These are phyloP conservation scores for Tetramorium parvispinum DNA, from an alignment of 1,140 invertebrate genomes.

Conservation along the genomic window DNA sequence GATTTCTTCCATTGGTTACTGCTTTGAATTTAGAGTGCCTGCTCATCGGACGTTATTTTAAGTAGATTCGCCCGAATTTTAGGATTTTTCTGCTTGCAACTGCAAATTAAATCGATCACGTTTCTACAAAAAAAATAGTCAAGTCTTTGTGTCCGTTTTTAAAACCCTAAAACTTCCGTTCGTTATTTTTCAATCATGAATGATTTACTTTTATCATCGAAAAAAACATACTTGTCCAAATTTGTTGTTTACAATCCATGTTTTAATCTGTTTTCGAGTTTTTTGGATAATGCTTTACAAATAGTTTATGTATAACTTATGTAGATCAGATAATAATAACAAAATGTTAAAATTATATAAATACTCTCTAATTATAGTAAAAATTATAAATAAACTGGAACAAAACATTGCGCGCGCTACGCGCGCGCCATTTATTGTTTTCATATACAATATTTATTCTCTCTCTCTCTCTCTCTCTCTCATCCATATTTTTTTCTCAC, in stretches of 20 bases:
- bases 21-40: conserved; percentile 58
- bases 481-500: too few relatives aligned
- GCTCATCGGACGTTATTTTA: conserved; percentile 27
- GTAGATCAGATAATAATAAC: neutral
- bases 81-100: neutral
- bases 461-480: too few relatives aligned
- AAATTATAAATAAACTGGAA: neutral
- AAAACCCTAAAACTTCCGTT: neutral
- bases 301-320: neutral
- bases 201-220: neutral
- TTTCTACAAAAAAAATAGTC: neutral
- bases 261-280: too few relatives aligned
- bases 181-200: neutral
- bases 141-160: neutral
- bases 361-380: neutral
- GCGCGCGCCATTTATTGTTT: too few relatives aligned
- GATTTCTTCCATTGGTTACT: conserved; percentile 58
- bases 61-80: conserved; percentile 25
- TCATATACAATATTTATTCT: too few relatives aligned
- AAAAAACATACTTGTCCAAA: neutral
- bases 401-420: too few relatives aligned
- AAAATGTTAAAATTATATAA: neutral
- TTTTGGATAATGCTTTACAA: neutral
- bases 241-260: too few relatives aligned
- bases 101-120: conserved; percentile 19